phyloP scores from a whole-genome alignment of 2,113 vertebrate species.

The Alosa alosa region DNA sequence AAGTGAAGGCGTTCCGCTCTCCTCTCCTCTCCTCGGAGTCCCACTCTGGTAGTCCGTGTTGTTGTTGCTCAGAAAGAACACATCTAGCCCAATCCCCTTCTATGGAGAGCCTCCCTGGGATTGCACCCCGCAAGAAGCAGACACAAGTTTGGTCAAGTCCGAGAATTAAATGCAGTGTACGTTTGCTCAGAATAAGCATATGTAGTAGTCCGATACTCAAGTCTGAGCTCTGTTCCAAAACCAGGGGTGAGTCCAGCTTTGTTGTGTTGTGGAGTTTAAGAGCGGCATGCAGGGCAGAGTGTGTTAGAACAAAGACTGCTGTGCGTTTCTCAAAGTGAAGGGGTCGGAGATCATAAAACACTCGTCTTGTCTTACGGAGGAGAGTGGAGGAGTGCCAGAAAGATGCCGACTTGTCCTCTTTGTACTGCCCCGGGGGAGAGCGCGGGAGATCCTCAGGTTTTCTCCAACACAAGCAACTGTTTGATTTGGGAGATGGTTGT shows the following conservation, averaged over 20 bases:
- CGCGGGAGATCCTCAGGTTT: not conserved
- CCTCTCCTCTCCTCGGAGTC: not conserved
- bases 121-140: not conserved
- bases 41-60: not conserved
- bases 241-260: not conserved
- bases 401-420: not conserved
- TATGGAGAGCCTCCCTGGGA: not conserved
- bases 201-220: not conserved
- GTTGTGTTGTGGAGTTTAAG: not conserved
- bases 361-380: not conserved
- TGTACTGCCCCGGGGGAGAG: not conserved
- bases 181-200: not conserved
- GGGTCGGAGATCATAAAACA: not conserved
- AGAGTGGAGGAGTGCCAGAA: not conserved
- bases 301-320: not conserved
- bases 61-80: not conserved
- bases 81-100: not conserved
- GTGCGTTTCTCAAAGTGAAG: not conserved
- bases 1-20: conserved; percentile 13
- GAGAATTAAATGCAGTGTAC: not conserved
- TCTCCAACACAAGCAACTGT: not conserved
- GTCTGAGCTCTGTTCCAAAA: not conserved
- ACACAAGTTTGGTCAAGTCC: not conserved
- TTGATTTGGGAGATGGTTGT: not conserved
- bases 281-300: not conserved